These are phyloP conservation scores for Semaprochilodus insignis DNA, from an alignment of 2,797 vertebrate species.

Conservation along the genomic window DNA sequence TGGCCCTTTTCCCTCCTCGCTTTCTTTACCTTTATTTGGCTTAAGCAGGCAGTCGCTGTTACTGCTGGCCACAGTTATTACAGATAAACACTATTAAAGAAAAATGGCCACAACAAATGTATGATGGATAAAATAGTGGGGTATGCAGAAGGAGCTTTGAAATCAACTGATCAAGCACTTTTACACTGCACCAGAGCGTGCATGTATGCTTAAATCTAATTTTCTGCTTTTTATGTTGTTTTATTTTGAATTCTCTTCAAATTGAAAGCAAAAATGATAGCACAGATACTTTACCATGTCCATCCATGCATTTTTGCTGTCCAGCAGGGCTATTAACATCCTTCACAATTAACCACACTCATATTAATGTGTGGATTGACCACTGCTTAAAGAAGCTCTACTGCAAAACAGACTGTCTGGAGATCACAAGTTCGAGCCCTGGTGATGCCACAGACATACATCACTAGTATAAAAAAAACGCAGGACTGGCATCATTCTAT, in stretches of 20 bases:
- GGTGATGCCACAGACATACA: too few species aligned
- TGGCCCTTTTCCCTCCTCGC: conserved; percentile 70
- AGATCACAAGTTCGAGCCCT: too few species aligned
- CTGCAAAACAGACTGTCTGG: too few species aligned
- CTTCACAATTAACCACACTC: too few species aligned
- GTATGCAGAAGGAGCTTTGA: conserved; percentile 37
- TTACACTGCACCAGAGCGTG: conserved; percentile 9
- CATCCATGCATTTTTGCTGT: too few species aligned
- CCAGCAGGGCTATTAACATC: too few species aligned
- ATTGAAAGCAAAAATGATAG: not conserved
- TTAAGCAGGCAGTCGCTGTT: conserved; percentile 62
- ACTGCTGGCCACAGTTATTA: conserved; percentile 74
- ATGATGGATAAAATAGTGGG: conserved; percentile 55
- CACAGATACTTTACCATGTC: too few species aligned
- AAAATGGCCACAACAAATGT: conserved; percentile 66
- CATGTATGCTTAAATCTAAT: not conserved
- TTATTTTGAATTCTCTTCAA: not conserved
- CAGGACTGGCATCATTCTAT: too few species aligned
- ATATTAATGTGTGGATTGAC: too few species aligned
- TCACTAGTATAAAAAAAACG: too few species aligned
- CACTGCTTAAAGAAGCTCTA: too few species aligned
- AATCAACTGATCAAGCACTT: conserved; percentile 47
- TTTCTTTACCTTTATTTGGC: conserved; percentile 73
- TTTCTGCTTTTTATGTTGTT: not conserved
- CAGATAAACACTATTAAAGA: conserved; percentile 79